Conservation (phyloP, 2,113 vertebrate species). For the Stercorarius parasiticus region DNA sequence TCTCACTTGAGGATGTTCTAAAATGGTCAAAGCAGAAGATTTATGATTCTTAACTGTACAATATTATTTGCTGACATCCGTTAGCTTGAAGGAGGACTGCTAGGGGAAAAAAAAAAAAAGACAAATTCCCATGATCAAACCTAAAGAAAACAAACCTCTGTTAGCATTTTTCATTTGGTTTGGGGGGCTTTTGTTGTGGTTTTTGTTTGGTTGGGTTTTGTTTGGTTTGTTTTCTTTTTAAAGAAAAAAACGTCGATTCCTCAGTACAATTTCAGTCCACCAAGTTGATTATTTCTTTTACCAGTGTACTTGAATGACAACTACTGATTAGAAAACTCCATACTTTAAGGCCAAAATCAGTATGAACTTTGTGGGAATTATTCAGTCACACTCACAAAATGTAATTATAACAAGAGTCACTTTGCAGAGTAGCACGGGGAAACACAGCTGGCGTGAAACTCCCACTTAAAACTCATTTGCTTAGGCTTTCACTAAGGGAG, state of each 20-base stretch:
- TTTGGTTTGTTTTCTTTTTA: neutral
- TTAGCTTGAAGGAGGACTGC: neutral
- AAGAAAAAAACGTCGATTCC: neutral
- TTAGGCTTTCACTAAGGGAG: neutral
- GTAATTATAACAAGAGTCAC: neutral
- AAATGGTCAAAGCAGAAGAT: neutral
- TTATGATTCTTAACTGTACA: neutral
- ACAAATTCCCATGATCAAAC: neutral
- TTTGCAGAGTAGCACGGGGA: neutral
- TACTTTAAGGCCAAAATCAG: neutral
- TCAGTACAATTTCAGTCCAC: neutral
- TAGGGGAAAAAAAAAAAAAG: neutral
- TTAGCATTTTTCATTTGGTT: neutral
- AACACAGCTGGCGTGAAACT: neutral
- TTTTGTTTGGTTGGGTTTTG: neutral
- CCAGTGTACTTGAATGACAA: neutral
- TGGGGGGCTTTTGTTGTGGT: accelerated
- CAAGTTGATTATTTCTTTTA: neutral
- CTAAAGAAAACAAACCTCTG: neutral
- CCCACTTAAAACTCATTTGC: neutral
- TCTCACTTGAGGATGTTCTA: neutral
- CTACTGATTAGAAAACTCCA: neutral
- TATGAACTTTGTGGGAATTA: neutral
- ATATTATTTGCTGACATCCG: neutral
- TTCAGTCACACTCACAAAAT: neutral